Conservation (phyloP, 1,140 invertebrate genomes). For the Ceratosolen solmsi region DNA sequence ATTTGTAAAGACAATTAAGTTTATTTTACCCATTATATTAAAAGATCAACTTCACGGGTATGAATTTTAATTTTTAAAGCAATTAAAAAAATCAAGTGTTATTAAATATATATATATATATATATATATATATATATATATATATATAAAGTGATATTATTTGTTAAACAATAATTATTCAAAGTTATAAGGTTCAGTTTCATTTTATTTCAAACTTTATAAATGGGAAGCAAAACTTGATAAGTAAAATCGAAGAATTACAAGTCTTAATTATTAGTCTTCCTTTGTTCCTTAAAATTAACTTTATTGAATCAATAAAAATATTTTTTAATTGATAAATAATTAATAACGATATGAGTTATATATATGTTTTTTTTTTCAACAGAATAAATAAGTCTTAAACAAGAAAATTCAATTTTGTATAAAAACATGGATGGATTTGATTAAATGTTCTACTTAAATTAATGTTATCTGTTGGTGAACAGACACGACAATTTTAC, state of each 20-base stretch:
- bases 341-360: no score
- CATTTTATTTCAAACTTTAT: no score
- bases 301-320: no score
- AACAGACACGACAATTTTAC: neutral
- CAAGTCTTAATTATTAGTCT: no score
- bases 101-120: neutral
- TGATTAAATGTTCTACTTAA: neutral
- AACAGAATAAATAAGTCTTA: neutral
- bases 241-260: no score
- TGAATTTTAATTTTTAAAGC: neutral
- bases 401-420: neutral
- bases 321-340: no score
- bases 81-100: neutral
- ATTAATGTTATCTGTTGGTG: neutral
- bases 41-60: neutral
- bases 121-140: no score
- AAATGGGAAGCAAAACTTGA: no score
- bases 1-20: neutral
- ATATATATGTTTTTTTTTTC: neutral
- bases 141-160: no score
- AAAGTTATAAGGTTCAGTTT: no score
- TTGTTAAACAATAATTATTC: no score
- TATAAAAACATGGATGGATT: neutral
- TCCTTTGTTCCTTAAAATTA: no score
- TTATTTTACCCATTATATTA: conserved; percentile 3